Percentiles rank a stretch among this genome's conserved stretches.
These are phyloP conservation scores for Shargacucullia verbasci DNA, from an alignment of 2,888 invertebrate genomes.

Conservation along the genomic window DNA sequence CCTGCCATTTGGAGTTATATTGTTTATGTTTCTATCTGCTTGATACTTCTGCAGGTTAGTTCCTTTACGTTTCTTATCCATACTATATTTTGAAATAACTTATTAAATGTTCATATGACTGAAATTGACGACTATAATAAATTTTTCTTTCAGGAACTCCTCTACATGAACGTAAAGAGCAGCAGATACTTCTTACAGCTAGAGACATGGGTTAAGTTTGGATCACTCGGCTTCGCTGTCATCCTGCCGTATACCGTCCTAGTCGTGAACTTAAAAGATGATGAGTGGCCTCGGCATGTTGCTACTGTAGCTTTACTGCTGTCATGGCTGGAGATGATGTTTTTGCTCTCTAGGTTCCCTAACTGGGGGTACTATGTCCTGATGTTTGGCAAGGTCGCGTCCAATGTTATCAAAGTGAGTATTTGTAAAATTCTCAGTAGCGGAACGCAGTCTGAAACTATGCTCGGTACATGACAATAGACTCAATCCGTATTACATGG, in stretches of 20 bases:
- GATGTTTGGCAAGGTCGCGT: conserved; percentile 90
- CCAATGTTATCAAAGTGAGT: conserved; percentile 87
- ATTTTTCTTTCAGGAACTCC: conserved; percentile 79
- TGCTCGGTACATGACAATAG: no score
- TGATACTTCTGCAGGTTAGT: conserved; percentile 82
- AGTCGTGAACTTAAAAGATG: conserved; percentile 55
- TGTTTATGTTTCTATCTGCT: conserved; percentile 73
- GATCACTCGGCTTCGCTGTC: conserved; percentile 80
- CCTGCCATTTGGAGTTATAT: conserved; percentile 76
- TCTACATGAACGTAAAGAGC: conserved; percentile 85
- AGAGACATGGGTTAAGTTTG: conserved; percentile 89
- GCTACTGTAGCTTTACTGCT: conserved; percentile 86
- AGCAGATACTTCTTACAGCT: conserved; percentile 85
- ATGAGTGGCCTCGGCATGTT: conserved; percentile 84
- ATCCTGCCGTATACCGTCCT: conserved; percentile 77
- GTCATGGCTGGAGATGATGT: conserved; percentile 89
- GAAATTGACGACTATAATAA: no score
- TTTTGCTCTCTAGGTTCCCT: conserved; percentile 88
- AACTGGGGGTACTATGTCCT: conserved; percentile 89
- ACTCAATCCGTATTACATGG: no score
- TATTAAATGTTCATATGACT: no score
- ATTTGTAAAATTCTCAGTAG: neutral
- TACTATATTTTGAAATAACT: no score
- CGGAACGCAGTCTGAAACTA: no score
- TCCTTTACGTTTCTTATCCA: neutral